Evolutionary conservation across 2,113 vertebrate genomes (phyloP).

Genomic region (Dasyornis broadbenti): DNA sequence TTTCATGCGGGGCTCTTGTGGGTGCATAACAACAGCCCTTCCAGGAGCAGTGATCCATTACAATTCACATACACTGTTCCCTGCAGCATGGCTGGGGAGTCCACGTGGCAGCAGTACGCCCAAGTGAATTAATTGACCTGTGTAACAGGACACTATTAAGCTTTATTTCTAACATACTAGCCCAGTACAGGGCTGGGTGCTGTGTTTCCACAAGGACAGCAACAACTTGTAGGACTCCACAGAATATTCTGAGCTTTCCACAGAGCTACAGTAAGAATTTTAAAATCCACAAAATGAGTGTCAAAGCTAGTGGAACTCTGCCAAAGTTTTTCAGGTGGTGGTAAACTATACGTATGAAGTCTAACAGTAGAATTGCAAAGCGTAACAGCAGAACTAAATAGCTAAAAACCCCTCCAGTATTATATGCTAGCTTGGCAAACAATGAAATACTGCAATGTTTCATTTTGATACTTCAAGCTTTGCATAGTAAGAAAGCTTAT

Average conservation of each 20-base stretch:
- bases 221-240: not conserved
- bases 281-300: not conserved
- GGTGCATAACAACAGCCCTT: not conserved
- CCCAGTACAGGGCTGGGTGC: not conserved
- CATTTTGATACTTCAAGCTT: not conserved
- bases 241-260: not conserved
- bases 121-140: not conserved
- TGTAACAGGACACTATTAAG: not conserved
- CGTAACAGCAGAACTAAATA: not conserved
- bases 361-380: not conserved
- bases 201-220: not conserved
- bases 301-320: not conserved
- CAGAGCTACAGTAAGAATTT: not conserved
- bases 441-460: not conserved
- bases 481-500: not conserved
- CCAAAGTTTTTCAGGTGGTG: not conserved
- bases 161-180: not conserved
- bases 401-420: not conserved
- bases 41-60: not conserved
- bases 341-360: accelerated
- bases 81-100: not conserved
- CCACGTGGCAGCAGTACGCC: not conserved
- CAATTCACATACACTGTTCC: not conserved
- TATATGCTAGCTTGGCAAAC: not conserved
- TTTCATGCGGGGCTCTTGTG: not conserved